Conservation (phyloP, 2,888 invertebrate species). For the Mamestra brassicae region DNA sequence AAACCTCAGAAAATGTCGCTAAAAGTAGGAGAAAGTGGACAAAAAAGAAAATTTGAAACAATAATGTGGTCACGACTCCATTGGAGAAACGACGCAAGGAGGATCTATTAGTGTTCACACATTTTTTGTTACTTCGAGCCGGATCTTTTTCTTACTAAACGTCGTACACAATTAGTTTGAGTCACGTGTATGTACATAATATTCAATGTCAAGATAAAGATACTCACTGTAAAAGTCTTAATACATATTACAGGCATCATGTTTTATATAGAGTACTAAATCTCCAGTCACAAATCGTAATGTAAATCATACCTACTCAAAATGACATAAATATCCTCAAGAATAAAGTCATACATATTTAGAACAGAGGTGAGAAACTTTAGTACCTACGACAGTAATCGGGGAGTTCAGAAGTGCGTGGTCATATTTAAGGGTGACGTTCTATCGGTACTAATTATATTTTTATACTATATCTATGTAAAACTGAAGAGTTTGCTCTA, state of each 20-base stretch:
- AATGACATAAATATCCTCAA: conserved; percentile 33
- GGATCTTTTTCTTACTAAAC: not conserved
- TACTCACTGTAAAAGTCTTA: not conserved
- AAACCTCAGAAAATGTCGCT: too few species aligned
- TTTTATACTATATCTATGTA: too few species aligned
- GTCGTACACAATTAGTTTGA: not conserved
- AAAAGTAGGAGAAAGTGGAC: too few species aligned
- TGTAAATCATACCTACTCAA: conserved; percentile 25
- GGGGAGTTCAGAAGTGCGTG: too few species aligned
- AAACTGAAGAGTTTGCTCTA: too few species aligned
- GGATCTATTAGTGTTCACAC: too few species aligned
- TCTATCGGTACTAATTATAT: too few species aligned
- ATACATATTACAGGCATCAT: not conserved
- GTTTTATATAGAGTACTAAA: conserved; percentile 11
- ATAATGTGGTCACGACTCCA: too few species aligned
- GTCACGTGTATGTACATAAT: not conserved
- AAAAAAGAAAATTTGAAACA: too few species aligned
- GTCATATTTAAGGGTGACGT: too few species aligned
- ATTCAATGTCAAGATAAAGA: not conserved
- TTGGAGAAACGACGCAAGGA: too few species aligned
- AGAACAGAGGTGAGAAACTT: conserved; percentile 22
- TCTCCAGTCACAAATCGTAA: conserved; percentile 17
- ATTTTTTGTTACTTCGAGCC: conserved; percentile 17
- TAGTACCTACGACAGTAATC: conserved; percentile 2
- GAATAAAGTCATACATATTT: conserved; percentile 42